Base-by-base conservation (phyloP, 2,888 invertebrate species). In the Pyrrhia umbra region DNA sequence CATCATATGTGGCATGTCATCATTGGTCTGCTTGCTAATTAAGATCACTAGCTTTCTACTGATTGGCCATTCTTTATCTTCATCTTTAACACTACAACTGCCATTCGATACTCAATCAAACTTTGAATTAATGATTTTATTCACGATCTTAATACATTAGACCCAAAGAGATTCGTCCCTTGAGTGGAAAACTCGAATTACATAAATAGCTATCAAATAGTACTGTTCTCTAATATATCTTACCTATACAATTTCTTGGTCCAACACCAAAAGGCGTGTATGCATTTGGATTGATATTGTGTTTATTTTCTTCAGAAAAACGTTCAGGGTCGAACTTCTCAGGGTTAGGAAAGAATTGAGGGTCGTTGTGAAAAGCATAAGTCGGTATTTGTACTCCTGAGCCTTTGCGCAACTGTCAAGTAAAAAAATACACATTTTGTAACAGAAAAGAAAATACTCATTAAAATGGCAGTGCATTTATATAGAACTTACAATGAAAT, bases 211-310 rank as follows among this genome's bases (percentile, higher is more conserved):
- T n/a, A 34, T 13, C 2, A 30, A n/a, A 15, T 64, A 3, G 23
- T 8, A 43, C 2, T 25, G 6, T 6, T 1, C 1, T 57, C 3
- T 18, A 6, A 0, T 15, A 8, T 1, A 6, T 21, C 67, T 83
- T 73, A 92, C 96, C 96, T 54, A 96, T 95, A 75, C 96, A 96
- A 80, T 94, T 96, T 59, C 96, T 92, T 1, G 95, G 96, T 2
- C 96, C 96, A 0, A 90, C 37, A 0, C 96, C 96, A 56, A 96
- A 96, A 0, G 96, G 96, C 74, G 95, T 73, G 66, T 95, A 96
- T 0, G 85, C 66, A 10, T 85, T 82, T 0, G 88, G 83, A 57
- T 87, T 78, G 6, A 91, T 89, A 0, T 91, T 91, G 2, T 89
- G 85, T 73, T 95, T 95, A 77, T 96, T 96, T 69, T 96, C 95